phyloP scores from a whole-genome alignment of 2,797 vertebrate species.

The Benthosema pterotum region DNA sequence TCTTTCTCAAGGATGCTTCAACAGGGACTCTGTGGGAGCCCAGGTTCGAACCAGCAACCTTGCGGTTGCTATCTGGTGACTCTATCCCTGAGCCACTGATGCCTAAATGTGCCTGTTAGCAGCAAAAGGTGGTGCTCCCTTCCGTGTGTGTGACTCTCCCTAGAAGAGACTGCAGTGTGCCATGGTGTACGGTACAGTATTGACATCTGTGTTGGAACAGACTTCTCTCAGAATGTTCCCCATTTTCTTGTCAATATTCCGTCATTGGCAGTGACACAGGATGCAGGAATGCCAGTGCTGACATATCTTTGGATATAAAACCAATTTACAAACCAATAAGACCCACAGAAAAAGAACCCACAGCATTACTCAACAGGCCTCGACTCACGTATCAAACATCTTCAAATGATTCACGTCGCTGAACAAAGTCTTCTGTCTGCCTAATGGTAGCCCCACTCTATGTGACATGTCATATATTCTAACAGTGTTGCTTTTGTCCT shows the following conservation, averaged over 20 bases:
- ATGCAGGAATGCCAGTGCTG: slow-evolving; percentile 28
- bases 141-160: neutral
- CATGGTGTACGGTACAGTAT: neutral
- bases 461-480: slow-evolving; percentile 33
- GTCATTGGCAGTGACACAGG: slow-evolving; percentile 16
- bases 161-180: slow-evolving; percentile 2
- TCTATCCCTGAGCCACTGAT: no score
- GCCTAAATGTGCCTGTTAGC: no score
- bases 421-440: slow-evolving; percentile 57
- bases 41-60: no score
- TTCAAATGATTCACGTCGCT: slow-evolving; percentile 50
- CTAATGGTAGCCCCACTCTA: slow-evolving; percentile 16
- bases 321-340: slow-evolving; percentile 28
- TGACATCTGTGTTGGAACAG: slow-evolving; percentile 23
- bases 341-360: slow-evolving; percentile 38
- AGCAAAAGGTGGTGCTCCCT: no score
- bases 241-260: slow-evolving; percentile 29
- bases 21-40: no score
- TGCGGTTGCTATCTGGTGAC: no score
- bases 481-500: slow-evolving; percentile 32
- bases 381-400: slow-evolving; percentile 49
- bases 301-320: slow-evolving; percentile 26
- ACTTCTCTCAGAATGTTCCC: neutral
- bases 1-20: no score
- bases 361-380: slow-evolving; percentile 43